Evolutionary conservation across 2,113 vertebrate species (phyloP).

Genomic region (Pangasianodon gigas): DNA sequence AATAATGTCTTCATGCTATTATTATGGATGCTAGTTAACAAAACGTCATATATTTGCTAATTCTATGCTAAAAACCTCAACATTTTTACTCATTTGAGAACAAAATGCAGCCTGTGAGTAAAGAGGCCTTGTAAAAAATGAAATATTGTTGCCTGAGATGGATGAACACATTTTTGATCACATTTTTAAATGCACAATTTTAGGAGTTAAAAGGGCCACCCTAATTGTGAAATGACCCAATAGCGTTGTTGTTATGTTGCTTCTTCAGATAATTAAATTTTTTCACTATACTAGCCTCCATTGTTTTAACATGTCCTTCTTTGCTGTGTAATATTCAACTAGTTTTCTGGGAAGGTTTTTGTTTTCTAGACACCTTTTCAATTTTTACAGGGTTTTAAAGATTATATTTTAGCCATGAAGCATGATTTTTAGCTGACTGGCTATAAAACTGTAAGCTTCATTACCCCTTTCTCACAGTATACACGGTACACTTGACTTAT

Average conservation of each 20-base stretch:
- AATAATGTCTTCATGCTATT: background rate
- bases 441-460: background rate
- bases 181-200: background rate
- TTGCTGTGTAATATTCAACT: background rate
- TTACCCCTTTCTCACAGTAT: too few species aligned
- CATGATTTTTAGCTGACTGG: background rate
- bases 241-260: background rate
- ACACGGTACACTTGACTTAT: too few species aligned
- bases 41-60: too few species aligned
- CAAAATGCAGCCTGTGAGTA: background rate
- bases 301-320: background rate
- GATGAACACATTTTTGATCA: background rate
- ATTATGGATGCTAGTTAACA: background rate
- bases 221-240: background rate
- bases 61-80: background rate
- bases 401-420: background rate
- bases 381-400: background rate
- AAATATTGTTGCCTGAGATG: background rate
- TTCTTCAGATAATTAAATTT: background rate
- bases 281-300: background rate
- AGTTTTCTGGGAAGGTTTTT: background rate
- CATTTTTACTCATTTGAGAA: background rate
- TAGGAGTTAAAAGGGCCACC: background rate
- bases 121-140: background rate
- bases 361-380: background rate